phyloP scores from a whole-genome alignment of 1,140 invertebrate genomes.

The Tetragonula clypearis region DNA sequence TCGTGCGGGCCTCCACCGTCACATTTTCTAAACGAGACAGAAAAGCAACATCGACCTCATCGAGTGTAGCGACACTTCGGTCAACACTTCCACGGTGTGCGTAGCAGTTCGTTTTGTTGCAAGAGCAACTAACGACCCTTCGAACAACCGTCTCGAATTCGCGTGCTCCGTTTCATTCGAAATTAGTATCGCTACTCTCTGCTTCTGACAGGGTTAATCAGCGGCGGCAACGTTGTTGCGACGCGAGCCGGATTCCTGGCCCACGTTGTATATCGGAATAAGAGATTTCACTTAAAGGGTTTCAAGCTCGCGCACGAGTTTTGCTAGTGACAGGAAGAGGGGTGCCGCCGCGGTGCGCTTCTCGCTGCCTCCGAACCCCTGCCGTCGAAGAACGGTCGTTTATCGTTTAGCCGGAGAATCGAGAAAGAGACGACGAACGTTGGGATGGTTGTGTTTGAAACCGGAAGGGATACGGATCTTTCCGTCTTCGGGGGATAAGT shows the following conservation, averaged over 20 bases:
- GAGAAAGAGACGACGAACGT: conserved; percentile 30
- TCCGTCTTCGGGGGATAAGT: conserved; percentile 68
- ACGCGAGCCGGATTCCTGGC: conserved; percentile 7
- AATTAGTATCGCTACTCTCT: conserved; percentile 82
- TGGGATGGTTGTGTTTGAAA: conserved; percentile 19
- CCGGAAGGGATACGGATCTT: conserved; percentile 65
- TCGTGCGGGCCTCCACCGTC: conserved; percentile 76
- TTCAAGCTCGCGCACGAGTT: conserved; percentile 79
- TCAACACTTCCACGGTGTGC: too few species aligned
- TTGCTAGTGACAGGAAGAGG: conserved; percentile 81
- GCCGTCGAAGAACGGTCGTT: conserved; percentile 38
- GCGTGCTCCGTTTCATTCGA: conserved; percentile 76
- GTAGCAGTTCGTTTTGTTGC: not conserved
- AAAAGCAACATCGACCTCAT: not conserved
- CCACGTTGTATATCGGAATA: conserved; percentile 78
- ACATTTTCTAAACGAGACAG: conserved; percentile 73
- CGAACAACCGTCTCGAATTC: conserved; percentile 12
- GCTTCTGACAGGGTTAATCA: conserved; percentile 82
- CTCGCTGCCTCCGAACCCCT: conserved; percentile 33
- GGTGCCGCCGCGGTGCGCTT: conserved; percentile 37
- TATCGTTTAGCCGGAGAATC: conserved; percentile 9
- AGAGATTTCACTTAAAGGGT: conserved; percentile 83
- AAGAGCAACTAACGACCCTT: conserved; percentile 24
- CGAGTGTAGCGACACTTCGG: not conserved
- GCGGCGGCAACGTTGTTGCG: conserved; percentile 44